Evolutionary conservation across 2,888 invertebrate species (phyloP), one percentile per base, ranked within the genome.

Genomic region (Chirona hameri): DNA sequence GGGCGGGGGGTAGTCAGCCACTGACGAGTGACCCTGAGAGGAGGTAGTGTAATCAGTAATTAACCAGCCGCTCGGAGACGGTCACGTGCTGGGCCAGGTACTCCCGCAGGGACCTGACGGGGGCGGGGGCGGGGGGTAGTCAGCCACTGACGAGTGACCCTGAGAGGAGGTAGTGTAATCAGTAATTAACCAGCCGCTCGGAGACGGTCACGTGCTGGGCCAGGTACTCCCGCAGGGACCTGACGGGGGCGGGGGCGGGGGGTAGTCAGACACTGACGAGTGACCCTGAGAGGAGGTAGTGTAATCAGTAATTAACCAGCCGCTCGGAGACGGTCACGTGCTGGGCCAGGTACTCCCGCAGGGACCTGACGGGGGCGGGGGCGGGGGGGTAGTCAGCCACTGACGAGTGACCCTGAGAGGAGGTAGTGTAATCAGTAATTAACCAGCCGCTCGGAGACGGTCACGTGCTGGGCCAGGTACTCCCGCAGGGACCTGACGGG

Each of bases 1-100:
- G 84, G 86, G n/a, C n/a, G n/a, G 57, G 85, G 29, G 84, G 82
- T 76, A 85, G 85, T 21, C 83, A 83, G 81, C 85, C 84, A 52
- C 85, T 39, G 39, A 39, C 39, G 39, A 39, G 39, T 39, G 39
- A 39, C 39, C 7, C 39, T 39, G 39, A 39, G 2, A 39, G 7
- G 2, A 39, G 39, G 39, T 7, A 2, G 39, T 39, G 39, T 39
- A 39, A 39, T 39, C 39, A 39, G 39, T 7, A 39, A 39, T 39
- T n/a, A n/a, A 92, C 90, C 72, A 93, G 87, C 86, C 91, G 91
- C 85, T 93, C 92, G n/a, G 91, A 90, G 84, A 90, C 89, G 29
- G 90, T 87, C 31, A 89, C 88, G 84, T 91, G 91, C 76, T 89
- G 89, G 21, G 86, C 84, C 76, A 88, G 86, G 57, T 86, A 86